Base-by-base conservation (phyloP, 1,140 invertebrate species). In the Eupristina koningsbergeri region DNA sequence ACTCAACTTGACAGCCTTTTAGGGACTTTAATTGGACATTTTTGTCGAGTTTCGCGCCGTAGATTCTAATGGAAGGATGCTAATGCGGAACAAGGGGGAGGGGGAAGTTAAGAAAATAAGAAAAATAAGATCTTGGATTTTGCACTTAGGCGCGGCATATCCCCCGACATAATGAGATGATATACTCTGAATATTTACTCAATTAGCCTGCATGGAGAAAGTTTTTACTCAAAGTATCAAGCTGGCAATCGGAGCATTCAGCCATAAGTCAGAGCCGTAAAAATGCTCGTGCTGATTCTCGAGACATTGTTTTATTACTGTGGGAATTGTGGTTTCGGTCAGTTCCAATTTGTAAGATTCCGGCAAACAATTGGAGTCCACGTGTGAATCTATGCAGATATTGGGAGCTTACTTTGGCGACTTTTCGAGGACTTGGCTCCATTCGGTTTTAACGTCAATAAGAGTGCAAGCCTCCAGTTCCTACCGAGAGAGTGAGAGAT, bases 1-100 rank as follows among this genome's bases (percentile, higher is more conserved):
- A 83, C 77, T 78, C 81, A 50, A 76, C 45, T 58, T 63, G 81
- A 83, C 81, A 83, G 75, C 75, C 81, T 78, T 83, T 83, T 83
- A 73, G 29, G 64, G 75, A 61, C 63, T 78, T 45, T 78, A 83
- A 83, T 83, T 61, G 61, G 69, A 73, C n/a, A 45, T 78, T 83
- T 83, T 83, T 78, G 41, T 61, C 9, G 75, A 26, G 17, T 39
- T 26, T 36, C 50, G 75, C 22, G 73, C 22, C n/a, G 50, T 22
- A 39, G 15, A 53, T 63, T 64, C 8, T 41, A 74, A n/a, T 71
- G 36, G 31, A 36, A 39, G 34, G 78, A 61, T 73, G 34, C 22
- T 71, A 34, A 80, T 80, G 45, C 47, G 17, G 13, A 61, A 41
- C 2, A 17, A 29, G 26, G 47, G 31, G 26, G 47, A 61, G 31